Conservation (phyloP, 2,888 invertebrate species). For the Apamea crenata region DNA sequence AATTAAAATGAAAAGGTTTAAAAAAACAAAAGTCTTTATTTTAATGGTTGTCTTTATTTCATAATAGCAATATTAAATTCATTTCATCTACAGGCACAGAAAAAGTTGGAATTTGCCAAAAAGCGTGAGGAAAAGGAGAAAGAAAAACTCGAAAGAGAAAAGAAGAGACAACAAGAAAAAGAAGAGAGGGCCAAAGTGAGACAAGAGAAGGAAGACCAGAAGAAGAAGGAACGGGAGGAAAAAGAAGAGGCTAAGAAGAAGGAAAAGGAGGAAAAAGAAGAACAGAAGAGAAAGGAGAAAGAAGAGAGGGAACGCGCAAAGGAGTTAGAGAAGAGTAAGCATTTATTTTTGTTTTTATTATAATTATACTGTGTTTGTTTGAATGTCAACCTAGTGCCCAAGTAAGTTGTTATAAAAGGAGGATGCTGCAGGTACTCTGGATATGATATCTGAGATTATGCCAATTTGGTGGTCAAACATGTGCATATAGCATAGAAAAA, state of each 20-base stretch:
- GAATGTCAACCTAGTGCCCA: not conserved
- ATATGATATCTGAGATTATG: not conserved
- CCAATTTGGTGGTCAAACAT: not conserved
- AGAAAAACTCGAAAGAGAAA: conserved; percentile 86
- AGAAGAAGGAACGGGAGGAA: conserved; percentile 83
- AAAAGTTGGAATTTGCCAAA: conserved; percentile 90
- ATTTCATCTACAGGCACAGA: conserved; percentile 85
- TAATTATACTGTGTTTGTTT: not conserved
- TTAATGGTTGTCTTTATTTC: not conserved
- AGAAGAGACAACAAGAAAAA: conserved; percentile 85
- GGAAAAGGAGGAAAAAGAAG: conserved; percentile 89
- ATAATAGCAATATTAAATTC: too few relatives aligned
- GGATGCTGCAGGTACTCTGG: not conserved
- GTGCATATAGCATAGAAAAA: not conserved
- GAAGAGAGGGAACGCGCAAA: conserved; percentile 89
- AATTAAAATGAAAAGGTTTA: too few relatives aligned
- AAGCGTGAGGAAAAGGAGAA: conserved; percentile 90
- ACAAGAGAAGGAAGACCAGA: conserved; percentile 85
- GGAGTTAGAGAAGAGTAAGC: conserved; percentile 90
- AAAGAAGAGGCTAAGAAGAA: conserved; percentile 86
- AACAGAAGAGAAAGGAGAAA: conserved; percentile 87
- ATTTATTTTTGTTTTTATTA: not conserved
- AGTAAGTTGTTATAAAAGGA: not conserved
- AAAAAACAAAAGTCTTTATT: not conserved
- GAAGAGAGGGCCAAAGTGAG: conserved; percentile 86